phyloP scores from a whole-genome alignment of 2,888 invertebrate genomes.

The Harpalus rufipes region DNA sequence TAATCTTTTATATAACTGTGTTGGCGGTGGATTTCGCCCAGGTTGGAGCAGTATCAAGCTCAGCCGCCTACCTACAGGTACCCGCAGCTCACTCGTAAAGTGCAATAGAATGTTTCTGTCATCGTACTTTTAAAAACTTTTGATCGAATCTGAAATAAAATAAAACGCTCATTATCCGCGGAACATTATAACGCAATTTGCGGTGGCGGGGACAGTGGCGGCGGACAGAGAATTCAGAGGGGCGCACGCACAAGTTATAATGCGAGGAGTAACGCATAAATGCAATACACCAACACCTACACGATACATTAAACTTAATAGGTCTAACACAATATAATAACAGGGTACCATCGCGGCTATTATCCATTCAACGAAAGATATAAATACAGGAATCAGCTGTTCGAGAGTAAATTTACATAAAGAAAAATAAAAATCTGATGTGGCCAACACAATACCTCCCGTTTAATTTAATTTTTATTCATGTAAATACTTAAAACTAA shows the following conservation, averaged over 20 bases:
- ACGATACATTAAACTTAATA: neutral
- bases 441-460: too few species aligned
- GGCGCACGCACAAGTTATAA: slow-evolving; percentile 20
- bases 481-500: too few species aligned
- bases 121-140: slow-evolving; percentile 64
- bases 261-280: neutral
- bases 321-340: neutral
- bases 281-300: neutral
- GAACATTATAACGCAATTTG: slow-evolving; percentile 65
- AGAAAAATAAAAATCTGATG: too few species aligned
- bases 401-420: too few species aligned
- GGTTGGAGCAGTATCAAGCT: slow-evolving; percentile 8
- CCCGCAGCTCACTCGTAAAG: slow-evolving; percentile 55
- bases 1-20: slow-evolving; percentile 21
- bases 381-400: too few species aligned
- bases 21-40: slow-evolving; percentile 24
- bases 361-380: too few species aligned
- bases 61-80: slow-evolving; percentile 42
- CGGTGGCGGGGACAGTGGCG: slow-evolving; percentile 8
- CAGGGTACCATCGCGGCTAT: too few species aligned
- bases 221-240: neutral
- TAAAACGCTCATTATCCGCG: slow-evolving; percentile 64
- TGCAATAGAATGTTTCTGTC: slow-evolving; percentile 63
- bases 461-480: too few species aligned
- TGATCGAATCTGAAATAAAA: slow-evolving; percentile 65